A percentile compares a stretch with the other conserved stretches of the same genome.
These are phyloP conservation scores for Elymnias hypermnestra DNA, from an alignment of 1,140 invertebrate species.

Conservation along the genomic window DNA sequence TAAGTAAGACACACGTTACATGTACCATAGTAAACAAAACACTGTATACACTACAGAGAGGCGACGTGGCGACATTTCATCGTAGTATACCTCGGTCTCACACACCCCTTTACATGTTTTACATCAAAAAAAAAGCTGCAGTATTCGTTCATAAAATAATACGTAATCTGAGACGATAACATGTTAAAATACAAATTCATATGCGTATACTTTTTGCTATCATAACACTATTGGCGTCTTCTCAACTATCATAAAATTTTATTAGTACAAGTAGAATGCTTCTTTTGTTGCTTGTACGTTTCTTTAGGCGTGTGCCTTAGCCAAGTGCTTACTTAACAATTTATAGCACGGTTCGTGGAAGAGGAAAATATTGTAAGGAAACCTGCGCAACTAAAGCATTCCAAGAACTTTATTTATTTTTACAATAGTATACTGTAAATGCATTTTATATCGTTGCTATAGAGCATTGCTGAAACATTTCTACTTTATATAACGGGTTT, in stretches of 20 bases:
- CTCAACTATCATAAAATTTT: constrained; percentile 24
- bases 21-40: too few species aligned
- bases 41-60: too few species aligned
- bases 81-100: too few species aligned
- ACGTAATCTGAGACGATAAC: too few species aligned
- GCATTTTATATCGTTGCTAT: constrained; percentile 7
- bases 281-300: constrained; percentile 23
- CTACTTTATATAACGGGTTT: too few species aligned
- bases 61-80: too few species aligned
- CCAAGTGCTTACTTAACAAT: constrained; percentile 25
- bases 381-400: constrained; percentile 14
- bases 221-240: constrained; percentile 18
- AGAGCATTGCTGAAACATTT: too few species aligned
- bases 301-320: constrained; percentile 20
- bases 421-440: constrained; percentile 9
- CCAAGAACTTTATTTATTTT: constrained; percentile 13
- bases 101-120: too few species aligned
- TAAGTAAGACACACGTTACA: too few species aligned
- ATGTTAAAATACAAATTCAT: constrained; percentile 11
- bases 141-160: too few species aligned
- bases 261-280: constrained; percentile 19
- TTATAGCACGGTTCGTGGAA: constrained; percentile 15
- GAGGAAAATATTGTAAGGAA: constrained; percentile 17
- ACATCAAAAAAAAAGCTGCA: too few species aligned
- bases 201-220: constrained; percentile 1